phyloP scores from a whole-genome alignment of 1,140 invertebrate genomes.

The Metopolophium dirhodum region DNA sequence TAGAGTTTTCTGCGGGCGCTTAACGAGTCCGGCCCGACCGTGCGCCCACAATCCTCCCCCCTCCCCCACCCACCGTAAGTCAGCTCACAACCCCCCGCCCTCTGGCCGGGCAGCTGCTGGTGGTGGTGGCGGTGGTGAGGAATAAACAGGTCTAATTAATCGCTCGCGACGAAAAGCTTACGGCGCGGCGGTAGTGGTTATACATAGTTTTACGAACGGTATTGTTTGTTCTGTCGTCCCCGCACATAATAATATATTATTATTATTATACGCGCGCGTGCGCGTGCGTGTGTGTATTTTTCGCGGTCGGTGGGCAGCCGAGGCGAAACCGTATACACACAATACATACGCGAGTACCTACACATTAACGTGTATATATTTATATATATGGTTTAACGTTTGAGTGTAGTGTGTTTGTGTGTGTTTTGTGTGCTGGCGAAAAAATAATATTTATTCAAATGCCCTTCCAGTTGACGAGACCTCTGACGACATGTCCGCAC shows the following conservation, averaged over 20 bases:
- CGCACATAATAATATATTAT: not conserved
- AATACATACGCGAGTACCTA: not conserved
- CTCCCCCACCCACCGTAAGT: no score
- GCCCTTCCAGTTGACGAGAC: conserved; percentile 4
- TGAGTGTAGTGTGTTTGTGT: no score
- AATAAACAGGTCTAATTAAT: conserved; percentile 17
- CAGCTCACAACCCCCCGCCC: no score
- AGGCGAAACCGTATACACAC: not conserved
- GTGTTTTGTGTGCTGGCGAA: not conserved
- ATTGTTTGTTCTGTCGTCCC: conserved; percentile 8
- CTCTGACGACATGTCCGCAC: conserved; percentile 25
- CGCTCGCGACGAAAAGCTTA: not conserved
- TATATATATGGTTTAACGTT: no score
- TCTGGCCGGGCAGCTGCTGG: not conserved
- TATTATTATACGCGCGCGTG: not conserved
- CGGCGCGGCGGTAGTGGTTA: not conserved
- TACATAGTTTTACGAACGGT: conserved; percentile 3
- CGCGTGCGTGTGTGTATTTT: not conserved
- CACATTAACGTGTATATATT: not conserved
- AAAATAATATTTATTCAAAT: conserved; percentile 43
- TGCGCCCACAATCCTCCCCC: not conserved
- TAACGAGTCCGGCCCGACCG: not conserved
- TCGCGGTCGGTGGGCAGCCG: not conserved
- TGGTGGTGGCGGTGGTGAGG: no score
- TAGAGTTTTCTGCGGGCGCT: not conserved